Evolutionary conservation across 2,113 vertebrate genomes (phyloP).

Genomic region (Mystacornis crossleyi): DNA sequence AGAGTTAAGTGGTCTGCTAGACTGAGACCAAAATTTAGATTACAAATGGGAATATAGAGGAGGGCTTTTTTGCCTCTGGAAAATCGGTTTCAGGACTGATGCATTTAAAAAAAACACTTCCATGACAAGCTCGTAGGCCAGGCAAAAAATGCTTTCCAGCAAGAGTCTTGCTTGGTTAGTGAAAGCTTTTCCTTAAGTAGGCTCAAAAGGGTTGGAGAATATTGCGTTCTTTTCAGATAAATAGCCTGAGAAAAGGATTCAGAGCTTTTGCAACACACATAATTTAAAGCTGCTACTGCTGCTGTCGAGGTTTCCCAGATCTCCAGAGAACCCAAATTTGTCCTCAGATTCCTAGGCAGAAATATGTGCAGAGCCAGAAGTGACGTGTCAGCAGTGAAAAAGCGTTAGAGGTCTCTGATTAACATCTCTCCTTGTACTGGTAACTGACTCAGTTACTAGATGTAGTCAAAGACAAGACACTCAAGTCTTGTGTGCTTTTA

Average conservation of each 20-base stretch:
- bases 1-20: background rate
- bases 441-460: background rate
- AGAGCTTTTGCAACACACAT: background rate
- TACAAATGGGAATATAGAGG: background rate
- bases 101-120: background rate
- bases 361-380: background rate
- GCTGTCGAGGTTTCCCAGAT: background rate
- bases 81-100: constrained; percentile 15
- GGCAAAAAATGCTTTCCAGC: background rate
- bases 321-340: background rate
- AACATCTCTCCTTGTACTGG: background rate
- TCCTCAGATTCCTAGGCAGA: background rate
- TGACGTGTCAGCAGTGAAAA: background rate
- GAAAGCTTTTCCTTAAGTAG: background rate
- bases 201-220: background rate
- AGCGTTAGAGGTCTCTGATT: background rate
- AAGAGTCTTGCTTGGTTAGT: background rate
- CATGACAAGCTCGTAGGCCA: background rate
- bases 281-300: background rate
- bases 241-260: background rate
- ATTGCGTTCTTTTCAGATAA: background rate
- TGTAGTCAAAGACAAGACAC: background rate
- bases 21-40: background rate
- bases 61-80: background rate
- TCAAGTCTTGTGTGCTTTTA: background rate